A percentile compares a stretch with the other conserved stretches of the same genome.
phyloP scores from a whole-genome alignment of 1,140 invertebrate species.

The Aphelenchoides fujianensis region DNA sequence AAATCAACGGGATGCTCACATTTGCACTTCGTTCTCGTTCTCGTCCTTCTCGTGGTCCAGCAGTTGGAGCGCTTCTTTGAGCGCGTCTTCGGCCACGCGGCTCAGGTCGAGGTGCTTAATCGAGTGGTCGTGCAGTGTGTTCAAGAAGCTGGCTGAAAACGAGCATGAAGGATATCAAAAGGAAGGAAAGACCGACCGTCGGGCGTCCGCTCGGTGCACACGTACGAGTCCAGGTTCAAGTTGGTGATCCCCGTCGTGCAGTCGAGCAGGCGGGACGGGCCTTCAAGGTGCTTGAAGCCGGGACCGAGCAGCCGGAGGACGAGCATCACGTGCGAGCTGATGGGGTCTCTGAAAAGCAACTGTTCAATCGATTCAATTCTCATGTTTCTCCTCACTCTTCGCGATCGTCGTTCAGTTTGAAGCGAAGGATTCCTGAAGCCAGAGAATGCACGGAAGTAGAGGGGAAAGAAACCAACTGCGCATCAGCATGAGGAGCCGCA shows the following conservation, averaged over 20 bases:
- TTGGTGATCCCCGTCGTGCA: neutral
- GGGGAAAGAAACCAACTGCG: too few relatives aligned
- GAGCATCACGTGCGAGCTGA: neutral
- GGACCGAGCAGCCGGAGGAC: neutral
- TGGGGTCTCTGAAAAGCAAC: neutral
- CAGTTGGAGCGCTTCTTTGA: neutral
- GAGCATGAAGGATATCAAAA: neutral
- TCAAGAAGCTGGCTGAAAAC: neutral
- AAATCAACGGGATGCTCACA: too few relatives aligned
- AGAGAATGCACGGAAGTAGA: too few relatives aligned
- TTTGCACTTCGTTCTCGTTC: too few relatives aligned
- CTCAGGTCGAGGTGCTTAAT: neutral
- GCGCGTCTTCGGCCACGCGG: neutral
- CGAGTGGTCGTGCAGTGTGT: neutral
- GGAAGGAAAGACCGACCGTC: neutral
- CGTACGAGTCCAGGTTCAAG: neutral
- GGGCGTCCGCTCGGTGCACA: neutral
- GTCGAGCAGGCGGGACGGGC: neutral
- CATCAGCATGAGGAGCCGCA: too few relatives aligned
- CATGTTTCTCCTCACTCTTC: neutral
- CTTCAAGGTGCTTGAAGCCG: neutral
- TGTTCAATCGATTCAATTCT: neutral
- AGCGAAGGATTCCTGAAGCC: too few relatives aligned
- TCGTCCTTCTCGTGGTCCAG: neutral
- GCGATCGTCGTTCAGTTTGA: too few relatives aligned